Evolutionary conservation across 2,797 vertebrate genomes (phyloP).

Genomic region (Leptodactylus fallax): DNA sequence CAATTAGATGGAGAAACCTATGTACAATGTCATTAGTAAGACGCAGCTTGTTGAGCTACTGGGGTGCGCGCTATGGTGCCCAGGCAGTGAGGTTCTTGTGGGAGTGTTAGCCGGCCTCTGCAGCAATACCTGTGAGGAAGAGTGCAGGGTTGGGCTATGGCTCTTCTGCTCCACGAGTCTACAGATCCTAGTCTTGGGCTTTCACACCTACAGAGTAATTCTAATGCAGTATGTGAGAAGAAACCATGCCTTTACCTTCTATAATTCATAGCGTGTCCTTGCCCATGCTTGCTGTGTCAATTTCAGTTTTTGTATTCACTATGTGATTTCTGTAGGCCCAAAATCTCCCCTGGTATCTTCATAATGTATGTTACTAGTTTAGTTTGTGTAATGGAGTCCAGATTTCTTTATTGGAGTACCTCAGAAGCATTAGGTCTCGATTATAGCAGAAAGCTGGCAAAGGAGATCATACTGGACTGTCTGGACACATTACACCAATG

Average conservation of each 20-base stretch:
- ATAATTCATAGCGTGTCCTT: neutral
- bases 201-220: neutral
- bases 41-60: neutral
- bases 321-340: neutral
- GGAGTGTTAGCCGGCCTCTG: slow-evolving; percentile 79
- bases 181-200: slow-evolving; percentile 72
- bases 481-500: neutral
- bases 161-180: slow-evolving; percentile 78
- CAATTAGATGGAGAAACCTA: too few species aligned
- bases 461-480: neutral
- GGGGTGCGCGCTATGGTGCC: neutral
- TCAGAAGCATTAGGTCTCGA: neutral
- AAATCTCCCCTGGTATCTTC: neutral
- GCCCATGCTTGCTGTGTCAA: neutral
- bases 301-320: neutral
- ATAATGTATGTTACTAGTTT: neutral
- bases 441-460: neutral
- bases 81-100: neutral
- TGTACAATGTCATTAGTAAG: neutral
- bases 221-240: neutral
- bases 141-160: slow-evolving; percentile 83
- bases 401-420: neutral
- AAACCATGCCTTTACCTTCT: neutral
- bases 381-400: neutral
- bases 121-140: slow-evolving; percentile 96